Base-by-base conservation (phyloP, 2,888 invertebrate species). In the Ctena decussata region DNA sequence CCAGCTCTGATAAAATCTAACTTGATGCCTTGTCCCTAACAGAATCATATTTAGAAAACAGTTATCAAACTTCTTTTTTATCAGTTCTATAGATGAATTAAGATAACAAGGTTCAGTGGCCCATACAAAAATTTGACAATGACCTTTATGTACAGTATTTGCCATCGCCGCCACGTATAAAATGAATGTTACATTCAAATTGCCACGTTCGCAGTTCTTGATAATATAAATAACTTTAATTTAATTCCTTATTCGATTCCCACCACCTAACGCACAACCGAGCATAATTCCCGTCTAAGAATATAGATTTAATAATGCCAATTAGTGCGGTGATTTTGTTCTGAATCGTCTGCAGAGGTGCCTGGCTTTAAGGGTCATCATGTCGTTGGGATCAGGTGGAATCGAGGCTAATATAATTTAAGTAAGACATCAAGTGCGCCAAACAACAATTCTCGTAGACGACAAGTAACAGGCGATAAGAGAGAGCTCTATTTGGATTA, bases 391-490 rank as follows among this genome's bases (percentile, higher is more conserved):
- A 89, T 86, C 84, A 85, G 85, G 82, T 86, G 86, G 82, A 80
- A 49, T 44, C 73, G 73, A 73, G 60, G 76, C 69, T 77, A 83
- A 73, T 81, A 57, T 69, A 76, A 80, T 76, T 80, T 83, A 80
- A 80, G 81, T 85, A 83, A 83, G 84, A 85, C 80, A 89, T 89
- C 89, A 89, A 73, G 77, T 65, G 65, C 65, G 65, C 65, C 65
- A 65, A 65, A 65, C 65, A 35, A 65, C 65, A 65, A 35, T 60
- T 24, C 65, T 65, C 24, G 46, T 35, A 65, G 65, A 65, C 65
- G 65, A 65, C 65, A 65, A 65, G 65, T 32, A 65, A 65, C 32
- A 65, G 32, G 11, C 65, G 35, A 65, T 65, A 65, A 65, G 65
- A 37, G 76, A 53, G 57, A 75, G 71, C 57, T 57, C 21, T 18